Conservation (phyloP, 2,797 vertebrate species). For the Myripristis jacobus region DNA sequence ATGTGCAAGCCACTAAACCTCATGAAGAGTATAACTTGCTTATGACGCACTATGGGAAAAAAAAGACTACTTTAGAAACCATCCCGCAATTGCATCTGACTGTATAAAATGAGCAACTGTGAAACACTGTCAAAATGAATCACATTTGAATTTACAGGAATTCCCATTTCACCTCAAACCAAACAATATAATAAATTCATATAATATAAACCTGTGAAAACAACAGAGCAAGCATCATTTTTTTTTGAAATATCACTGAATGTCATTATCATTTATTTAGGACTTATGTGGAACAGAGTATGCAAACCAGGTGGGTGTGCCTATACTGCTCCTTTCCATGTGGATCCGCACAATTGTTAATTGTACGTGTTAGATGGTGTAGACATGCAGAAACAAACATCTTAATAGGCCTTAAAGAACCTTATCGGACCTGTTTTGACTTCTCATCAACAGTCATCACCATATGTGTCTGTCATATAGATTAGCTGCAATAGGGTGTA, state of each 20-base stretch:
- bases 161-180: neutral
- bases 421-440: no score
- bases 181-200: neutral
- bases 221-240: neutral
- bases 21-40: neutral
- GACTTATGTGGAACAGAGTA: no score
- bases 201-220: neutral
- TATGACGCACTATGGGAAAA: neutral
- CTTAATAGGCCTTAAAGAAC: neutral
- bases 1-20: neutral
- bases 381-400: constrained; percentile 6
- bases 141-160: no score
- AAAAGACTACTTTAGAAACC: neutral
- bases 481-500: no score
- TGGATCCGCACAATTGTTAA: neutral
- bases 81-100: neutral
- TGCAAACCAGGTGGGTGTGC: no score
- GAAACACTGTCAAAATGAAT: neutral
- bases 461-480: no score
- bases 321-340: no score
- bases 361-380: neutral
- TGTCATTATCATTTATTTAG: neutral
- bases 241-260: constrained; percentile 11
- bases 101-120: neutral
- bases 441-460: no score